Evolutionary conservation across 2,888 invertebrate species (phyloP), one percentile per base, ranked within the genome.

Genomic region (Volucella zonaria): DNA sequence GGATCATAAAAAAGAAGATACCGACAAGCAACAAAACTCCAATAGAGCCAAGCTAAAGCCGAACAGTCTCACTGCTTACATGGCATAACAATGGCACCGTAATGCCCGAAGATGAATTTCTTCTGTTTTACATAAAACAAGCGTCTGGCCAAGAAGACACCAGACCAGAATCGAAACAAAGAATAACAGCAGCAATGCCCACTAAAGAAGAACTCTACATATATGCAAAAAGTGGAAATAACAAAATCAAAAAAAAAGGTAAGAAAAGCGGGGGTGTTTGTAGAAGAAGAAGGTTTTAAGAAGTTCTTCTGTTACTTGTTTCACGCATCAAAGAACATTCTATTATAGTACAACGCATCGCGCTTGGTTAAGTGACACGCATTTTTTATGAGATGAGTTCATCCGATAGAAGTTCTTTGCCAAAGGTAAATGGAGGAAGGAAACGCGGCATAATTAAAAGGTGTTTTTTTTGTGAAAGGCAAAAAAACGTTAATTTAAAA

Each of bases 71-170:
- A 49, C 70, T 59, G 71, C 81, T 82, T 66, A 71, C 71, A 82
- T 61, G 59, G 71, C 52, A 70, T 71, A 82, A 82, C 81, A 77
- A 82, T 71, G 70, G 71, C 71, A 71, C 66, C 66, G 51, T 59
- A 76, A 70, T 71, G 59, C 40, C 58, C 40, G 38, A 70, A 82
- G 81, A 82, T 71, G 81, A 71, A 82, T 71, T 82, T 76, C 76
- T 76, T 76, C 71, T 82, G 75, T 75, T 81, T 81, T 81, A 76
- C 75, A 81, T 82, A 76, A 42, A 64, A 71, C 47, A 82, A 76
- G 71, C 67, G 45, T 40, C 40, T 54, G 14, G 54, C 31, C 47
- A 45, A 43, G 45, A 66, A 74, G 43, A 51, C 51, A n/a, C 11
- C 66, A 66, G 12, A 71, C 45, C 58, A 38, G 47, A 68, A 18